Conservation (phyloP, 2,888 invertebrate species). For the Notocelia uddmanniana region DNA sequence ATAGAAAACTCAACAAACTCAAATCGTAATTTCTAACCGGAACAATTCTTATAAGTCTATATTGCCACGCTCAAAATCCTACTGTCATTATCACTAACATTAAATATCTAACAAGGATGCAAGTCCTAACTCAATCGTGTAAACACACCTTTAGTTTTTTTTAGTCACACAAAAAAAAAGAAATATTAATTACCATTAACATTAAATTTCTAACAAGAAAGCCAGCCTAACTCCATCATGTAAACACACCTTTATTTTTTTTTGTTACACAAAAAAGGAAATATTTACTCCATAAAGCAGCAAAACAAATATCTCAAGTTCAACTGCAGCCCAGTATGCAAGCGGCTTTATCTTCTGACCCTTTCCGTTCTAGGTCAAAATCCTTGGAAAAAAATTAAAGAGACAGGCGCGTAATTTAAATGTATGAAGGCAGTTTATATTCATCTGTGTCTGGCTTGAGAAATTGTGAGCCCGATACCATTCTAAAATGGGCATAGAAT, state of each 20-base stretch:
- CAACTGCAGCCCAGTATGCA: background rate
- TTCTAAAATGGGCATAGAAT: constrained; percentile 28
- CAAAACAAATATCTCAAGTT: background rate
- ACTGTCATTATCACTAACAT: background rate
- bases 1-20: background rate
- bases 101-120: background rate
- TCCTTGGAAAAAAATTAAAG: constrained; percentile 16
- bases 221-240: background rate
- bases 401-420: constrained; percentile 27
- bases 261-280: background rate
- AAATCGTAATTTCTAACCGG: background rate
- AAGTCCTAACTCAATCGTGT: background rate
- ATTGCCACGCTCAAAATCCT: background rate
- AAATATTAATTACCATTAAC: no score
- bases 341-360: constrained; percentile 1
- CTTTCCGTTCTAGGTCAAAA: constrained; percentile 19
- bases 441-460: constrained; percentile 21
- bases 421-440: constrained; percentile 38
- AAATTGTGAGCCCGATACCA: constrained; percentile 16
- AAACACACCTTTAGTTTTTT: background rate
- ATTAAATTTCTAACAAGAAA: background rate
- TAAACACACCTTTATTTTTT: background rate
- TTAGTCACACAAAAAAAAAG: background rate
- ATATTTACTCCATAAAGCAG: no score
- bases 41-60: background rate